These are phyloP conservation scores for Poicephalus meyeri DNA, from an alignment of 2,113 vertebrate species.

Conservation along the genomic window DNA sequence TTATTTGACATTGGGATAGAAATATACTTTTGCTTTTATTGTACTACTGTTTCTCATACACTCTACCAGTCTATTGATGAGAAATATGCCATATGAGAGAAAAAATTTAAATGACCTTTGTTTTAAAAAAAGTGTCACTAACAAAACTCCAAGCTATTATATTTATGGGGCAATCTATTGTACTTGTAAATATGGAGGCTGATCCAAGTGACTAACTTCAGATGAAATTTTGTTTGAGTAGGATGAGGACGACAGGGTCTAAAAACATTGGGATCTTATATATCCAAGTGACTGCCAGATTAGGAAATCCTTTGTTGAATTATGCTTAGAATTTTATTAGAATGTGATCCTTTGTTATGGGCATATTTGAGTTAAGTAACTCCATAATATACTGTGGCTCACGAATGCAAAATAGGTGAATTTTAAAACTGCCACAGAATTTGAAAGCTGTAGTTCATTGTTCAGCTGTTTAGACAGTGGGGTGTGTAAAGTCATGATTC, in stretches of 20 bases:
- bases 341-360: background rate
- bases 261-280: background rate
- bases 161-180: background rate
- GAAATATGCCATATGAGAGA: background rate
- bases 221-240: background rate
- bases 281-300: background rate
- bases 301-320: background rate
- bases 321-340: background rate
- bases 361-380: background rate
- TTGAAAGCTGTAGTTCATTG: background rate
- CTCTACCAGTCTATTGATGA: background rate
- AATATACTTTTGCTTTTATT: background rate
- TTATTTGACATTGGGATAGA: background rate
- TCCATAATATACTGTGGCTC: background rate
- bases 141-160: background rate
- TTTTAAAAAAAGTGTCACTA: background rate
- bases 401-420: background rate
- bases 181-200: background rate
- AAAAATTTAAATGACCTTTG: background rate
- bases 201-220: background rate
- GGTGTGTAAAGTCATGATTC: background rate
- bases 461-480: conserved; percentile 20
- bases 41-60: background rate
- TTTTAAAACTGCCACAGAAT: background rate
- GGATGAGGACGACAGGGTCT: background rate